These are phyloP conservation scores for Alethe diademata DNA, from an alignment of 2,113 vertebrate genomes.

Conservation along the genomic window DNA sequence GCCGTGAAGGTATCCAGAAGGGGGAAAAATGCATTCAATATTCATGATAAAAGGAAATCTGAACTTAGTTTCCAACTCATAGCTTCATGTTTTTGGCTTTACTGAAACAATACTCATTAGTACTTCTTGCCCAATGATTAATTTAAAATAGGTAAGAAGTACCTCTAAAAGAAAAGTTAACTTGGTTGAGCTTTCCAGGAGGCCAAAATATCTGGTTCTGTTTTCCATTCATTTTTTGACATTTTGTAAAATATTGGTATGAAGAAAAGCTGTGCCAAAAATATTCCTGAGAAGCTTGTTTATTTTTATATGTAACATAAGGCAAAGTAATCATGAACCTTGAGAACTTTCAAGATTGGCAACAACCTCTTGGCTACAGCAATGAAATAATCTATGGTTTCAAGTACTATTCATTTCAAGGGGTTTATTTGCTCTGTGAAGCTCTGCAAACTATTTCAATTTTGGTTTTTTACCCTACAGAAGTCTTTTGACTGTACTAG, in stretches of 20 bases:
- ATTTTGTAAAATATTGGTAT: neutral
- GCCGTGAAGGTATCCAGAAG: neutral
- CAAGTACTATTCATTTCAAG: neutral
- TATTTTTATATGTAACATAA: neutral
- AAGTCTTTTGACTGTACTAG: neutral
- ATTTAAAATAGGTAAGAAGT: neutral
- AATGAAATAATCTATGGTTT: neutral
- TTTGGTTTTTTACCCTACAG: neutral
- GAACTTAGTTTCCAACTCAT: neutral
- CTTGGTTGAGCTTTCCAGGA: neutral
- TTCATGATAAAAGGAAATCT: neutral
- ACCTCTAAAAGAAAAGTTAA: neutral
- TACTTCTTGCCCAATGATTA: neutral
- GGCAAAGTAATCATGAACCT: neutral
- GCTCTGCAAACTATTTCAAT: neutral
- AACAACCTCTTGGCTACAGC: neutral
- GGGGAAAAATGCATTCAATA: neutral
- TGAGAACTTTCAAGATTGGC: neutral
- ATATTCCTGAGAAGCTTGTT: neutral
- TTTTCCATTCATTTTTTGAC: neutral
- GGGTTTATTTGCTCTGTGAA: neutral
- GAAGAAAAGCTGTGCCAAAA: neutral
- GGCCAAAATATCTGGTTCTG: neutral
- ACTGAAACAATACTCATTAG: accelerated
- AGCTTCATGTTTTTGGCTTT: neutral